phyloP scores from a whole-genome alignment of 2,888 invertebrate genomes.

The Plebejus anna region DNA sequence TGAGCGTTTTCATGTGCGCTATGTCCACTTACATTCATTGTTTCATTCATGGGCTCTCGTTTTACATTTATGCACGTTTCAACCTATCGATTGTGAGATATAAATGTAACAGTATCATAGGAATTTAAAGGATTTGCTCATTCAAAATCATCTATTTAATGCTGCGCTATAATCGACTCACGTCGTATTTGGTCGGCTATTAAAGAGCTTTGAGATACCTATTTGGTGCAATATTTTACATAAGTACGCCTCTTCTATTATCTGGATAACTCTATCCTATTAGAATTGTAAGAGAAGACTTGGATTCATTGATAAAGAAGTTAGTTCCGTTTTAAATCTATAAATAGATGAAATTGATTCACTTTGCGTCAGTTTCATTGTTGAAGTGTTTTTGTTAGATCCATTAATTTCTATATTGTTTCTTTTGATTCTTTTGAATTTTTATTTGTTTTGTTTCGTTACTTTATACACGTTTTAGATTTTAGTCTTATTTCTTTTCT shows the following conservation, averaged over 20 bases:
- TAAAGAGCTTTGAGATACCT: no score
- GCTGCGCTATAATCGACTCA: neutral
- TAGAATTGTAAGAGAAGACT: neutral
- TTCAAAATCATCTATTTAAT: neutral
- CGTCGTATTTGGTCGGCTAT: neutral
- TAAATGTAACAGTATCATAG: neutral
- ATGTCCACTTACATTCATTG: constrained; percentile 12
- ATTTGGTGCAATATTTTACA: neutral
- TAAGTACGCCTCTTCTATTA: neutral
- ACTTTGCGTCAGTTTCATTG: neutral
- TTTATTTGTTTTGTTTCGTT: neutral
- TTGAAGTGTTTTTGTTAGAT: neutral
- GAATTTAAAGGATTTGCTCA: neutral
- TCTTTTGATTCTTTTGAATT: neutral
- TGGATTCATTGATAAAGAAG: neutral
- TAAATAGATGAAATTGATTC: neutral
- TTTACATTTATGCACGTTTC: neutral
- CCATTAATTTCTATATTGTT: neutral
- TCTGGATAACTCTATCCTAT: neutral
- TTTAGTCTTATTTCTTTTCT: neutral
- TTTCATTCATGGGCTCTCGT: neutral
- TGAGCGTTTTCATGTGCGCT: constrained; percentile 4
- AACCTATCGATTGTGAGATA: neutral
- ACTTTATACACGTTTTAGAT: neutral
- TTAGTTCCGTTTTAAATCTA: neutral